Base-by-base conservation (phyloP, 2,888 invertebrate species). In the Melieria omissa region DNA sequence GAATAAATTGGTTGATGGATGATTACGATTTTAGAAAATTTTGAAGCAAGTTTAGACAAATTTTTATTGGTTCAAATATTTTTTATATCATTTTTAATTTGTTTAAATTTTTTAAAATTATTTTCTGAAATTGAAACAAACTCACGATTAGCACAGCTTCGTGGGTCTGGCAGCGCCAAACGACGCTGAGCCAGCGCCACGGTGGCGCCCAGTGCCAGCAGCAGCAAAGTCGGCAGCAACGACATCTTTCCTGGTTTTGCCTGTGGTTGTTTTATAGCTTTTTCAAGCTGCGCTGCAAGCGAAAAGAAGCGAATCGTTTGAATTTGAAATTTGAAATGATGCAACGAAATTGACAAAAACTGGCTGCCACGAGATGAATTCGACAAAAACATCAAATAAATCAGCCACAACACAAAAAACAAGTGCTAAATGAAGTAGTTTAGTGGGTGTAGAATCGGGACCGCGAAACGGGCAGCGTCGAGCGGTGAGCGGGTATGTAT, bases 91-190 rank as follows among this genome's bases (percentile, higher is more conserved):
- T 29, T 0, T 29, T 29, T 29, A 1, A 29, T 29, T 29, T 29
- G 29, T 1, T 29, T 1, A 29, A 1, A 29, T 1, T 29, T 29
- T 29, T 29, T 29, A 29, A 2, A 29, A 29, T 29, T 2, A 16
- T 16, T 16, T 16, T 16, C 1, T 16, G n/a, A n/a, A n/a, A n/a
- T n/a, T n/a, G n/a, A n/a, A 29, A 29, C 29, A 29, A 84, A 92
- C 94, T 91, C 90, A 95, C 96, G 91, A 88, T 95, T 96, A 73
- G 93, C 91, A 88, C 96, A 96, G 88, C 95, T 95, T 85, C 93
- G 91, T 55, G 95, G 95, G 88, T 96, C 95, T 68, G 96, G 96
- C 78, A 96, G 89, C 45, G 95, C 95, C 75, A 96, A 89, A 77
- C 95, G 91, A 81, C 95, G 91, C 87, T 96, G 95, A 72, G 94